Percentiles rank a stretch among this genome's conserved stretches.
phyloP scores from a whole-genome alignment of 1,140 invertebrate species.

The Scaptomyza pallida region DNA sequence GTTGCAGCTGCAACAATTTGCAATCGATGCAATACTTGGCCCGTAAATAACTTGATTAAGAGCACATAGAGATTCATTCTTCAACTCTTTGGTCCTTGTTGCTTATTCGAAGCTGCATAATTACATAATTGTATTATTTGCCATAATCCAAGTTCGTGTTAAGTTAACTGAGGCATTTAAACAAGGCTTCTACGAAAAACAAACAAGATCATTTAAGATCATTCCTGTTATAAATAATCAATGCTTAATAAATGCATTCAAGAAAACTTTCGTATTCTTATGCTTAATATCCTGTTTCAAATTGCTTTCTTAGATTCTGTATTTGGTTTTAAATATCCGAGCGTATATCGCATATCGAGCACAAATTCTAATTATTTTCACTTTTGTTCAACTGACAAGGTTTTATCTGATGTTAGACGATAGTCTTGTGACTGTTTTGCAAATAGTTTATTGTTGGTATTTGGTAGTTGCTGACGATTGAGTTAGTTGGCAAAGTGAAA shows the following conservation, averaged over 20 bases:
- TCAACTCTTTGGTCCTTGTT: neutral
- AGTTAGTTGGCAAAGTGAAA: neutral
- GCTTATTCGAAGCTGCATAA: neutral
- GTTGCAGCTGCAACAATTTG: slow-evolving; percentile 28
- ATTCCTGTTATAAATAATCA: too few relatives aligned
- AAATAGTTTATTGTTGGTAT: slow-evolving; percentile 1
- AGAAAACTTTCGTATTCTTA: too few relatives aligned
- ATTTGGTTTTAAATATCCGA: neutral
- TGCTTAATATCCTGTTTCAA: neutral
- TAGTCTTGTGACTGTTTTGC: neutral
- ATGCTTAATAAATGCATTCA: too few relatives aligned
- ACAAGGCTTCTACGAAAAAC: too few relatives aligned
- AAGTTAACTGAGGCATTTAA: too few relatives aligned
- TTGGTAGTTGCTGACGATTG: slow-evolving; percentile 17
- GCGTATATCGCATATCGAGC: neutral
- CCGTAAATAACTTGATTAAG: slow-evolving; percentile 40
- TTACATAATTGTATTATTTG: slow-evolving; percentile 7
- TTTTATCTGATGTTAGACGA: slow-evolving; percentile 9
- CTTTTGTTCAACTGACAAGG: slow-evolving; percentile 12
- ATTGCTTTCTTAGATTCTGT: neutral
- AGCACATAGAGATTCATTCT: slow-evolving; percentile 1
- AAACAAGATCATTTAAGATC: too few relatives aligned
- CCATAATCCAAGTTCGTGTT: too few relatives aligned
- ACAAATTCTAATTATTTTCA: slow-evolving; percentile 19
- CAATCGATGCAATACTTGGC: slow-evolving; percentile 15